A percentile compares a stretch with the other conserved stretches of the same genome.
phyloP scores from a whole-genome alignment of 2,888 invertebrate species.

The Aricia artaxerxes region DNA sequence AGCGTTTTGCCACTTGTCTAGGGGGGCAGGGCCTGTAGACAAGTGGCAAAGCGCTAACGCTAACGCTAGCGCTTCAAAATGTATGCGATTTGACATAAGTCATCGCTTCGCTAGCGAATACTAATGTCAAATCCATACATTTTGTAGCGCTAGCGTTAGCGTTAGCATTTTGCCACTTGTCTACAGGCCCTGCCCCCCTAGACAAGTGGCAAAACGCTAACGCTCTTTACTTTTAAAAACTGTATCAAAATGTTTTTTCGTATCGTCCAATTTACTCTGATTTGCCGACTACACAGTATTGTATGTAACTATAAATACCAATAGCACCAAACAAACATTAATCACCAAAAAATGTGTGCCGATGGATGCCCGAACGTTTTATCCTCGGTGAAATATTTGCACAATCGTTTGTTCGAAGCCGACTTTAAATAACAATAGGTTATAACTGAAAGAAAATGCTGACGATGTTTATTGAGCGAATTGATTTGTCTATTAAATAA shows the following conservation, averaged over 20 bases:
- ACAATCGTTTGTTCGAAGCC: neutral
- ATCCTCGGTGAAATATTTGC: constrained; percentile 5
- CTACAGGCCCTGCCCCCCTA: too few species aligned
- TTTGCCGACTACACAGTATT: neutral
- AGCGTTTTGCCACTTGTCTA: too few species aligned
- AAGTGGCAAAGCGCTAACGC: too few species aligned
- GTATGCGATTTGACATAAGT: too few species aligned
- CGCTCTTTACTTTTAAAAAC: neutral
- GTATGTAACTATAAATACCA: neutral
- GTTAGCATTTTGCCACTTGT: too few species aligned
- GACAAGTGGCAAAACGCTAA: too few species aligned
- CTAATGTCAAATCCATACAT: too few species aligned
- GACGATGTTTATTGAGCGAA: constrained; percentile 1
- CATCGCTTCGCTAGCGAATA: too few species aligned
- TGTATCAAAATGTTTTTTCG: neutral
- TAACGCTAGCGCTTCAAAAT: too few species aligned
- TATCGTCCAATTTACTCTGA: neutral
- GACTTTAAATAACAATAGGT: neutral
- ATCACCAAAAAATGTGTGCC: constrained; percentile 6
- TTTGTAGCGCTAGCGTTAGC: too few species aligned
- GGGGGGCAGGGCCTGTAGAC: too few species aligned
- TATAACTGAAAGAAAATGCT: neutral
- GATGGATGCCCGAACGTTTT: neutral
- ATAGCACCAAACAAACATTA: neutral
- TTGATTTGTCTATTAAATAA: neutral